These are phyloP conservation scores for Hypercompe scribonia DNA, from an alignment of 2,888 invertebrate genomes.

Conservation along the genomic window DNA sequence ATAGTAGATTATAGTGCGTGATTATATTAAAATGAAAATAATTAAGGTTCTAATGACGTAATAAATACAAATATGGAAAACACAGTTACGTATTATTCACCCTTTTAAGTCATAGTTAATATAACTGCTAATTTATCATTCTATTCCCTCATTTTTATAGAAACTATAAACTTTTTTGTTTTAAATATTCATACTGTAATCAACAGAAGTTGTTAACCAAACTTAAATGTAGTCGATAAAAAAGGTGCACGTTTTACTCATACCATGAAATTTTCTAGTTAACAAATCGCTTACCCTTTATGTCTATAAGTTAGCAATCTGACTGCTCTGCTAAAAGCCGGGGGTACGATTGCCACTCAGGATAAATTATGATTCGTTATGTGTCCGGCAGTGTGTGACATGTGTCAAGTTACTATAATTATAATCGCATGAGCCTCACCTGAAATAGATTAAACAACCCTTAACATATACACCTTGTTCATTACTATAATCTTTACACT, in stretches of 20 bases:
- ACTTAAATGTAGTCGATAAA: no score
- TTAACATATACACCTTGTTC: background rate
- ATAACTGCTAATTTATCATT: conserved; percentile 14
- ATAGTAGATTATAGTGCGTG: conserved; percentile 31
- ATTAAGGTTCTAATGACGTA: conserved; percentile 37
- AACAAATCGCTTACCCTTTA: no score
- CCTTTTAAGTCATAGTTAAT: conserved; percentile 20
- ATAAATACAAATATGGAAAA: conserved; percentile 32
- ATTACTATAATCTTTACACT: background rate
- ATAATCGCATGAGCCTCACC: background rate
- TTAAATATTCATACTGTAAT: background rate
- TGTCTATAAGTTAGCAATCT: no score
- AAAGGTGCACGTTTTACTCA: no score
- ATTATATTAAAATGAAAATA: conserved; percentile 41
- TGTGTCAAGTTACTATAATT: no score
- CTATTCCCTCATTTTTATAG: background rate
- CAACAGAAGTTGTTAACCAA: no score
- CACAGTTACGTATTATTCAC: conserved; percentile 34
- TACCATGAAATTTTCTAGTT: no score
- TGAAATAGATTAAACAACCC: background rate
- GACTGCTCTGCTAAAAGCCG: no score
- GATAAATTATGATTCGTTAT: no score
- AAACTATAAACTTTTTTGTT: background rate
- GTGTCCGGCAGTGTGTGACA: no score
- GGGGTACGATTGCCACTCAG: no score